Evolutionary conservation across 2,113 vertebrate genomes (phyloP).

Genomic region (Gambusia holbrooki): DNA sequence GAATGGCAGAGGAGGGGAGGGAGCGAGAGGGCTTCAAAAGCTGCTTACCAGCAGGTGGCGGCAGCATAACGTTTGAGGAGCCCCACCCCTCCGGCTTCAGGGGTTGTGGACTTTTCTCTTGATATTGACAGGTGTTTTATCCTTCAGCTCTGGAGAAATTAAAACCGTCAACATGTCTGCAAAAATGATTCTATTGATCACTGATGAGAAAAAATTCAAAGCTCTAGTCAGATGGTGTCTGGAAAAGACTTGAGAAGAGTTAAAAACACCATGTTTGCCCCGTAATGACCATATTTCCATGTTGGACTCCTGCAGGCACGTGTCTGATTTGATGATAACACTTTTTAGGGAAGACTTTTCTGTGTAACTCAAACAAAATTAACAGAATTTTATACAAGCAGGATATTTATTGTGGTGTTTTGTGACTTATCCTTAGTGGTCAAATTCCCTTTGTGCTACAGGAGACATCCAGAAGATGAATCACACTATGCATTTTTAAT

Average conservation of each 20-base stretch:
- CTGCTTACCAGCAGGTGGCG: slow-evolving; percentile 87
- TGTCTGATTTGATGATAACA: slow-evolving; percentile 10
- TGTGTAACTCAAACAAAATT: slow-evolving; percentile 27
- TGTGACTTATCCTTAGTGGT: slow-evolving; percentile 62
- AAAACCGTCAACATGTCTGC: slow-evolving; percentile 70
- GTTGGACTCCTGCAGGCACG: slow-evolving; percentile 1
- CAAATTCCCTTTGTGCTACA: slow-evolving; percentile 48
- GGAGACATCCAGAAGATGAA: slow-evolving; percentile 74
- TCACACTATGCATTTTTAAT: slow-evolving; percentile 76
- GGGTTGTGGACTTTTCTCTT: slow-evolving; percentile 62
- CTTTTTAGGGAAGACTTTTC: too few species aligned
- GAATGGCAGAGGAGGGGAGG: slow-evolving; percentile 70
- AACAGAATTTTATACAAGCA: slow-evolving; percentile 35
- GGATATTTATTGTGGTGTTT: slow-evolving; percentile 54
- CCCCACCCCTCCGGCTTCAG: slow-evolving; percentile 79
- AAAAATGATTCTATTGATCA: slow-evolving; percentile 62
- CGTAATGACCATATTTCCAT: slow-evolving; percentile 33
- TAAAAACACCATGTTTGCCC: slow-evolving; percentile 7
- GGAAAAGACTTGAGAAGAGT: slow-evolving; percentile 13
- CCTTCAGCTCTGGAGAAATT: slow-evolving; percentile 65
- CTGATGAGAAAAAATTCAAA: slow-evolving; percentile 45
- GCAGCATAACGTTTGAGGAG: slow-evolving; percentile 82
- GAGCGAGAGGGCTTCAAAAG: slow-evolving; percentile 78
- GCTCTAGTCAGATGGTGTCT: slow-evolving; percentile 19
- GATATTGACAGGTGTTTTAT: slow-evolving; percentile 76